These are phyloP conservation scores for Stenolophus ochropezus DNA, from an alignment of 2,888 invertebrate genomes.

Conservation along the genomic window DNA sequence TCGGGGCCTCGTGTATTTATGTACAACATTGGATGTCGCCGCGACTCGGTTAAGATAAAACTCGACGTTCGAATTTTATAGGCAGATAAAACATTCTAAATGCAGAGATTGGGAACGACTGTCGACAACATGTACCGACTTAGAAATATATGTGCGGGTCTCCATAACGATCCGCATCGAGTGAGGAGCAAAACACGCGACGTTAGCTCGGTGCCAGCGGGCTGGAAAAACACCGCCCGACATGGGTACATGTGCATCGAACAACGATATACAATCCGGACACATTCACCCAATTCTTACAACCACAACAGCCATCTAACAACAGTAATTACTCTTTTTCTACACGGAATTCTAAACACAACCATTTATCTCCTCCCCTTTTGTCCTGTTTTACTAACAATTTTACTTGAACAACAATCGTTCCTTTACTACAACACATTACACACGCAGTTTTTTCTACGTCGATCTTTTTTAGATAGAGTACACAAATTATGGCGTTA, in stretches of 20 bases:
- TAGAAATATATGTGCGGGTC: constrained; percentile 53
- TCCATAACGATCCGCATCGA: constrained; percentile 36
- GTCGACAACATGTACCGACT: constrained; percentile 60
- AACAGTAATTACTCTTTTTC: background rate
- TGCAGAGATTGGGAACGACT: constrained; percentile 58
- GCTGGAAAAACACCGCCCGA: background rate
- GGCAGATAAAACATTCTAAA: constrained; percentile 61
- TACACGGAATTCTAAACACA: no score
- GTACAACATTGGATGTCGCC: constrained; percentile 52
- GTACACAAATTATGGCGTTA: no score
- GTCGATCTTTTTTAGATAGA: no score
- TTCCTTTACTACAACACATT: no score
- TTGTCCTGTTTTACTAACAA: no score
- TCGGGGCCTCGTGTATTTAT: constrained; percentile 51
- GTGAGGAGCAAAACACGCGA: constrained; percentile 40
- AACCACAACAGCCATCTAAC: background rate
- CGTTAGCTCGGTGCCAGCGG: background rate
- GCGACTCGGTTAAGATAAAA: constrained; percentile 60
- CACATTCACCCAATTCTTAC: background rate
- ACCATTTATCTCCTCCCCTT: no score
- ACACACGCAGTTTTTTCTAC: no score
- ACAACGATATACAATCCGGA: background rate
- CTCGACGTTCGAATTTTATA: constrained; percentile 58
- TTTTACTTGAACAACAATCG: no score
- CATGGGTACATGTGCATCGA: constrained; percentile 23